phyloP scores from a whole-genome alignment of 2,113 vertebrate species.

The Neolamprologus modestus region DNA sequence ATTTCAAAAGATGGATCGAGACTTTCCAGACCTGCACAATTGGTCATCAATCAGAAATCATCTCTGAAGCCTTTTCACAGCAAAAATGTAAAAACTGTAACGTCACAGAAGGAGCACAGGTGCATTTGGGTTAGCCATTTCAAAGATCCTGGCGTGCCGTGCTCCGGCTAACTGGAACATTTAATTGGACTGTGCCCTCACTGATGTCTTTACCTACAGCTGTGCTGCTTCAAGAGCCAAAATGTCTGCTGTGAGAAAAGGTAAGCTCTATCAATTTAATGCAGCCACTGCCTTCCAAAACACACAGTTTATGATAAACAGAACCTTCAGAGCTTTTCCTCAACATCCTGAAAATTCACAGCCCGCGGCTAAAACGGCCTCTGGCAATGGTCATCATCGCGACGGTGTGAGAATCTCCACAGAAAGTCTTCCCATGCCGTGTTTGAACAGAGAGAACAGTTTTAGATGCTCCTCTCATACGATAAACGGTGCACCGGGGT shows the following conservation, averaged over 20 bases:
- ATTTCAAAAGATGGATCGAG: not conserved
- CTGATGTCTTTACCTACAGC: not conserved
- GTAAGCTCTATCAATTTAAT: not conserved
- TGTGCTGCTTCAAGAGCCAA: not conserved
- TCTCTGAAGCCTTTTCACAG: not conserved
- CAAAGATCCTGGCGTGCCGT: not conserved
- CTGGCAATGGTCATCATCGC: not conserved
- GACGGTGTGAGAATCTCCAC: constrained; percentile 15
- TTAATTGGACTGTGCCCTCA: not conserved
- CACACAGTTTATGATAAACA: not conserved
- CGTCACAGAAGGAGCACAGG: not conserved
- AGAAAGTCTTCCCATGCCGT: constrained; percentile 26
- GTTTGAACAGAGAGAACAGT: not conserved
- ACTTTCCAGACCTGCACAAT: not conserved
- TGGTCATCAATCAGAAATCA: not conserved
- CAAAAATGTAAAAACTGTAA: not conserved
- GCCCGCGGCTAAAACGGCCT: constrained; percentile 41
- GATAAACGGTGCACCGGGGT: not conserved
- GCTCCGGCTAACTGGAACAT: not conserved
- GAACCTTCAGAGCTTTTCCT: not conserved
- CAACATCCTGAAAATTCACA: not conserved
- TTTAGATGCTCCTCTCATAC: not conserved
- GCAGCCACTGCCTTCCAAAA: not conserved
- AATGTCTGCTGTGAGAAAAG: not conserved
- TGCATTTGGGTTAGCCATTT: not conserved